Percentiles rank a stretch among this genome's conserved stretches.
Evolutionary conservation across 2,797 vertebrate genomes (phyloP).

Genomic region (Pangasius djambal): DNA sequence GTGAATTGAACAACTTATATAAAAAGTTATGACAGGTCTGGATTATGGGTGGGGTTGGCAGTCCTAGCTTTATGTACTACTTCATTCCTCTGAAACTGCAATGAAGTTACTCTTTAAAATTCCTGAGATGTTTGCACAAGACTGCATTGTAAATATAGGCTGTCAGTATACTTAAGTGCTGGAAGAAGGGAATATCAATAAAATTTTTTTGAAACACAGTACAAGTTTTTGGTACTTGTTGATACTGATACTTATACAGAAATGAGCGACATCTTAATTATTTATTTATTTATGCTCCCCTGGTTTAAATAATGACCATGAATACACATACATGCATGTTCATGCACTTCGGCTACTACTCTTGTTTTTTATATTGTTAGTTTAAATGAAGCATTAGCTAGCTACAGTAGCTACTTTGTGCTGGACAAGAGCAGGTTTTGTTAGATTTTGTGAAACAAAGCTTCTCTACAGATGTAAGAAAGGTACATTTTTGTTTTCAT

Average conservation of each 20-base stretch:
- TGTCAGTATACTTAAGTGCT: neutral
- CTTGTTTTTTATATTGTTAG: neutral
- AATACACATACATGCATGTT: neutral
- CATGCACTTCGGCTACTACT: neutral
- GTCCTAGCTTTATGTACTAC: neutral
- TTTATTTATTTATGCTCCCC: neutral
- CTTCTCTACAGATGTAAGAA: neutral
- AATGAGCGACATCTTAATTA: neutral
- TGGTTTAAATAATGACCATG: neutral
- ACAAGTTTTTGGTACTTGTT: neutral
- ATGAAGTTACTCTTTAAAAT: neutral
- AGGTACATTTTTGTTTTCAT: neutral
- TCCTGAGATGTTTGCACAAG: constrained; percentile 8
- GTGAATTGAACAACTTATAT: neutral
- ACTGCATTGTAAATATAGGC: neutral
- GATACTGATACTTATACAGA: neutral
- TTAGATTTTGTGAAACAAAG: neutral
- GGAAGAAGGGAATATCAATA: neutral
- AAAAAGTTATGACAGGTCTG: neutral
- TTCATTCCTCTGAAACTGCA: constrained; percentile 1
- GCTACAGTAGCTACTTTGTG: neutral
- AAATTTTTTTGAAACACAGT: neutral
- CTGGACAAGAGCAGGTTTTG: neutral
- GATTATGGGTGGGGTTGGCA: neutral
- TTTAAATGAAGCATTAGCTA: neutral